Evolutionary conservation across 2,888 invertebrate genomes (phyloP).

Genomic region (Bellardia bayeri): DNA sequence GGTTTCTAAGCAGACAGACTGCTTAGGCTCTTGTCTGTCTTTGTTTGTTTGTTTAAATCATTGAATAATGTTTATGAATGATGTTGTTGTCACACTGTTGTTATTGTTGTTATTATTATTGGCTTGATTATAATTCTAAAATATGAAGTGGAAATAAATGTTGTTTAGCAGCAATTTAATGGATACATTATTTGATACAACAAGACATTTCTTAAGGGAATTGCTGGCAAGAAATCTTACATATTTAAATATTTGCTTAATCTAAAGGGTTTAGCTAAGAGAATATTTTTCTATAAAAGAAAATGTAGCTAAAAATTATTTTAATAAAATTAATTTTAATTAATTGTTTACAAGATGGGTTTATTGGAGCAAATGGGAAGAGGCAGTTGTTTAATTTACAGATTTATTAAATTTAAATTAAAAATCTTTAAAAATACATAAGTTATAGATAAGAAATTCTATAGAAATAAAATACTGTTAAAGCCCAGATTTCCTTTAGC

Average conservation of each 20-base stretch:
- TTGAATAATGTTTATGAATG: conserved; percentile 65
- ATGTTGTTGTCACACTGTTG: conserved; percentile 59
- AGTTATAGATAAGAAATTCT: too few species aligned
- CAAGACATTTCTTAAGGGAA: conserved; percentile 51
- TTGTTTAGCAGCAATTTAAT: conserved; percentile 69
- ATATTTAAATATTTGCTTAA: not conserved
- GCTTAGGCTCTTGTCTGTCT: not conserved
- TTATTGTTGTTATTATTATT: conserved; percentile 41
- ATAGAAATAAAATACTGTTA: too few species aligned
- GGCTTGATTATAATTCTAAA: conserved; percentile 61
- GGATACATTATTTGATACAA: conserved; percentile 67
- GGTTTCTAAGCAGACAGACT: too few species aligned
- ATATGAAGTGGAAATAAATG: conserved; percentile 71
- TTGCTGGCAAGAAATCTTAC: not conserved
- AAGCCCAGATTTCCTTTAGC: too few species aligned
- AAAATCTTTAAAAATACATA: too few species aligned
- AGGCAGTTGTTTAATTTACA: too few species aligned
- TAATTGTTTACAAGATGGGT: conserved; percentile 19
- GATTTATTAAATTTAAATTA: too few species aligned
- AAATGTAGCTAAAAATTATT: conserved; percentile 33
- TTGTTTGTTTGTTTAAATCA: conserved; percentile 58
- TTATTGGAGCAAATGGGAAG: conserved; percentile 26
- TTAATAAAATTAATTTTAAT: conserved; percentile 51
- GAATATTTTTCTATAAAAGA: not conserved
- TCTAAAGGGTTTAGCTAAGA: conserved; percentile 8